Evolutionary conservation across 2,113 vertebrate species (phyloP), one percentile per base, ranked within the genome.

Genomic region (Willisornis vidua): DNA sequence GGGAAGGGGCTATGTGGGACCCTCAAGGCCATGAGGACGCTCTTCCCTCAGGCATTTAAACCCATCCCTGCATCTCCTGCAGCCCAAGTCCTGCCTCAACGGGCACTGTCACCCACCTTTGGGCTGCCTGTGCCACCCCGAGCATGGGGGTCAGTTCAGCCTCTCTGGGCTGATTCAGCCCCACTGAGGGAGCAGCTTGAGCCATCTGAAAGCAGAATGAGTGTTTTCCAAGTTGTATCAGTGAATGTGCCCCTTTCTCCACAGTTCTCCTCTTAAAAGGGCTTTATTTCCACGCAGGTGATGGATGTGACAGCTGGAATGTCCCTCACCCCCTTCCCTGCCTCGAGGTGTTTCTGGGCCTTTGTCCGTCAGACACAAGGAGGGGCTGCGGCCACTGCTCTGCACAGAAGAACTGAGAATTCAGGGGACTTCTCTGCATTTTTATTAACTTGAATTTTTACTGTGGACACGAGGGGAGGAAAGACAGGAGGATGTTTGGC

Each of bases 271-370:
- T 33, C 54, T 45, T 7, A 2, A 15, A 43, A 86, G 19, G 12
- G 17, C 67, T 37, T 75, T 10, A 31, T 83, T 90, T 66, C 58
- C 66, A 3, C 9, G 45, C 19, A 6, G 28, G 49, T 14, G 75
- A 79, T 62, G 85, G 88, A 90, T 74, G 79, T 76, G 75, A 86
- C 88, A 95, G 59, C 67, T 22, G 63, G 72, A 41, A 28, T 57
- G 17, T 39, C 35, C 71, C 39, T 3, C 39, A 1, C 73, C 8
- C 57, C 93, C 52, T 63, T 43, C 84, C 61, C 78, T 18, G 86
- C 81, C 85, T 70, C 11, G 2, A 70, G 84, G 52, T 46, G 13
- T 49, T 28, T 4, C 3, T 0, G 7, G 7, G 43, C 67, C 45
- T 73, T 74, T 58, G 45, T 84, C 91, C 91, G 45, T 75, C 94